Evolutionary conservation across 2,113 vertebrate genomes (phyloP), one percentile per base, ranked within the genome.

Genomic region (Ondatra zibethicus): DNA sequence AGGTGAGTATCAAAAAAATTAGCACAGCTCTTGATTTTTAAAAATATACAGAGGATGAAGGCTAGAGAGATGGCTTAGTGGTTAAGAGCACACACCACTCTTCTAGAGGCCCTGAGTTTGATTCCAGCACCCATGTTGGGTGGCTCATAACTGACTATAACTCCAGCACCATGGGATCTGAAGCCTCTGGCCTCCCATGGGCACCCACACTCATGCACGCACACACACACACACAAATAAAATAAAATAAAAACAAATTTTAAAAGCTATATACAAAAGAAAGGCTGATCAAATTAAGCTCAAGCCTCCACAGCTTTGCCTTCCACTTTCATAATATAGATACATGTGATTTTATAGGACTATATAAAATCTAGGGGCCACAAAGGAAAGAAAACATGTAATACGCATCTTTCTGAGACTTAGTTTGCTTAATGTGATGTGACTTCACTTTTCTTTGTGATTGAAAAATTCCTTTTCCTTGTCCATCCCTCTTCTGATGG

Each of bases 21-120:
- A 85, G 76, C 25, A 42, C 92, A 91, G 94, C 77, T 93, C 47
- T 95, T 95, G 75, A 81, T 42, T 92, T 93, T 76, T 42, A 80
- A n/a, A 80, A 5, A 50, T 11, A 50, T 11, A 50, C 50, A 50
- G 50, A 58, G 17, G 96, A 82, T 61, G n/a, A 29, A 66, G 61
- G 39, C 39, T 47, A 66, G 39, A 31, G 7, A 66, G 39, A 47
- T 47, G 16, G 82, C 61, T 86, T 45, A 19, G 61, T 66, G 39
- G 8, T 17, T 66, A 86, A 86, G 82, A 66, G 80, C 13, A 84
- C n/a, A 42, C 25, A 9, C 23, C 27, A 12, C 23, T 82, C 25
- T 78, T 78, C 76, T 31, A 58, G 52, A 58, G 11, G 5, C 21
- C 23, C 78, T 23, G n/a, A n/a, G 36, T 58, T 81, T 27, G 5